Conservation (phyloP, 1,140 invertebrate genomes). For the Meloidogyne hapla region DNA sequence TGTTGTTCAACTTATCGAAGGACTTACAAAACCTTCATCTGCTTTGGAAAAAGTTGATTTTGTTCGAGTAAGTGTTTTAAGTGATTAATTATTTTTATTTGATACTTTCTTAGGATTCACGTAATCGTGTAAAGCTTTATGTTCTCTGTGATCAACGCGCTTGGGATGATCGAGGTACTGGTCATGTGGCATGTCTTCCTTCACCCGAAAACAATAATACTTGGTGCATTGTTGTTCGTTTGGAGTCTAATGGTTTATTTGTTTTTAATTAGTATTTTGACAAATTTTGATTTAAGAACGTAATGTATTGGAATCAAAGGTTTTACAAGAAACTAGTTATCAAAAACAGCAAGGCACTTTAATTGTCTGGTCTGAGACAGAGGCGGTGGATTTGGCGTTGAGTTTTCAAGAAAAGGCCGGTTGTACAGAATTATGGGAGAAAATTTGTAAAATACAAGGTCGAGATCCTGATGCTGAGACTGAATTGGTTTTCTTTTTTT, state of each 20-base stretch:
- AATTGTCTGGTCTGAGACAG: slow-evolving; percentile 99
- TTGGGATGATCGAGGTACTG: slow-evolving; percentile 61
- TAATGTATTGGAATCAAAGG: slow-evolving; percentile 59
- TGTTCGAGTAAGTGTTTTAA: slow-evolving; percentile 31
- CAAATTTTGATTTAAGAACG: slow-evolving; percentile 40
- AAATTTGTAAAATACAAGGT: slow-evolving; percentile 85
- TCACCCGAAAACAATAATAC: slow-evolving; percentile 31
- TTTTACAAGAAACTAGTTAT: slow-evolving; percentile 57
- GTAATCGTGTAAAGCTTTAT: slow-evolving; percentile 61
- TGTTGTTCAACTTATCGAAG: not conserved
- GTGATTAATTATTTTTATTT: slow-evolving; percentile 9
- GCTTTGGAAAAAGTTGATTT: slow-evolving; percentile 37
- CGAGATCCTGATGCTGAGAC: slow-evolving; percentile 52
- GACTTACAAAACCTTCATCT: slow-evolving; percentile 14
- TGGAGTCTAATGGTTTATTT: slow-evolving; percentile 50
- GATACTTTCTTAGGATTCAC: slow-evolving; percentile 28
- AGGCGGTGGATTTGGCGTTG: slow-evolving; percentile 95
- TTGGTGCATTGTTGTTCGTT: slow-evolving; percentile 56
- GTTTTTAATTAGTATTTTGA: not conserved
- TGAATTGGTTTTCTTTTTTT: slow-evolving; percentile 16
- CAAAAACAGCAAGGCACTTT: slow-evolving; percentile 76
- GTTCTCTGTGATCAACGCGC: slow-evolving; percentile 60
- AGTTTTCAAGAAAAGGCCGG: slow-evolving; percentile 99
- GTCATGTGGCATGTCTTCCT: slow-evolving; percentile 60
- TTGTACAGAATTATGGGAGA: slow-evolving; percentile 99